Percentiles rank a stretch among this genome's conserved stretches.
These are phyloP conservation scores for Drosophila ananassae DNA, from an alignment of 1,140 invertebrate species.

Conservation along the genomic window DNA sequence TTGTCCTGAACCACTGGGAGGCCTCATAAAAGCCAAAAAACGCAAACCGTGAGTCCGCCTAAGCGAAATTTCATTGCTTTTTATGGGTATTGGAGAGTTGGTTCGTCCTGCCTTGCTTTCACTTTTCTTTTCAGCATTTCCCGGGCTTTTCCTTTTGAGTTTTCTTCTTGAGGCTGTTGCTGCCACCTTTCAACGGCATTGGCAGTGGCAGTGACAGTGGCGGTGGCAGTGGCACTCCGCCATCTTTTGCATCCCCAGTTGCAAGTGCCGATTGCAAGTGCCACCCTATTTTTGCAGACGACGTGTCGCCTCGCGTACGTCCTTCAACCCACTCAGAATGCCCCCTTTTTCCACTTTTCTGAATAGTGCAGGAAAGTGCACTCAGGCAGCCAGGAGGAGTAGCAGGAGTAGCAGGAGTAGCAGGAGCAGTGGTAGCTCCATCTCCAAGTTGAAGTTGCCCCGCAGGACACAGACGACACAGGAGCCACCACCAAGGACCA, in stretches of 20 bases:
- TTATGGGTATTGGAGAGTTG: conserved; percentile 40
- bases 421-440: conserved; percentile 9
- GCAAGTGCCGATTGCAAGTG: neutral
- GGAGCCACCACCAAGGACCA: conserved; percentile 56
- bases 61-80: conserved; percentile 78
- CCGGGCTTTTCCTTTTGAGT: neutral
- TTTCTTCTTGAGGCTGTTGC: conserved; percentile 19
- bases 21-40: conserved; percentile 48
- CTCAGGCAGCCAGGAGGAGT: conserved; percentile 46
- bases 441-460: conserved; percentile 13
- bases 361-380: conserved; percentile 80
- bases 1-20: conserved; percentile 3
- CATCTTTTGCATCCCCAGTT: conserved; percentile 36
- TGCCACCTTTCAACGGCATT: conserved; percentile 13
- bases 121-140: conserved; percentile 32
- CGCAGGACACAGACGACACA: conserved; percentile 13
- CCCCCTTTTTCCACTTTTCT: conserved; percentile 48
- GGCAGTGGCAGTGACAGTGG: conserved; percentile 32
- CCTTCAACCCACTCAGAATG: conserved; percentile 49
- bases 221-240: conserved; percentile 11
- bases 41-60: conserved; percentile 40
- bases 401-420: neutral
- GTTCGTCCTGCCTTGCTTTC: conserved; percentile 15
- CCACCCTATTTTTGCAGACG: conserved; percentile 25
- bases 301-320: conserved; percentile 58